Conservation (phyloP, 2,888 invertebrate species). For the Stenodema calcarata region DNA sequence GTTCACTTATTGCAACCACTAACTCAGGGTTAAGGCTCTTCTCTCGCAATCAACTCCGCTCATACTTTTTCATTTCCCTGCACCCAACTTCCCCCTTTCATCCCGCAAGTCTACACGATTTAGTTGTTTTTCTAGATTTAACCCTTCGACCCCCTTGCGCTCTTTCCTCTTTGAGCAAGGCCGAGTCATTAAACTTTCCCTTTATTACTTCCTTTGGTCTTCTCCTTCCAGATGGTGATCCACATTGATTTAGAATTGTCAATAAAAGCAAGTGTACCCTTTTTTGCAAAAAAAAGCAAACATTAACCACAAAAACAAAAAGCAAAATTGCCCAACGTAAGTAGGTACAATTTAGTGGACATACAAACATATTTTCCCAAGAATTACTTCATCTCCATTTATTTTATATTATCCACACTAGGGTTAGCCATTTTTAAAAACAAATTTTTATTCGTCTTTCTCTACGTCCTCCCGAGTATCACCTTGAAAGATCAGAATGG, state of each 20-base stretch:
- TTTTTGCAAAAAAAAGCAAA: too few relatives aligned
- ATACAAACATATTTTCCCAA: too few relatives aligned
- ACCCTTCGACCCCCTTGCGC: not conserved
- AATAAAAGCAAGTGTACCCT: not conserved
- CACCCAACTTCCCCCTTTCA: not conserved
- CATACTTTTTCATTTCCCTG: conserved; percentile 49
- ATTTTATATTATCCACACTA: too few relatives aligned
- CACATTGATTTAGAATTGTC: not conserved
- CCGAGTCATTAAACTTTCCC: not conserved
- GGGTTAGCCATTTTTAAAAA: too few relatives aligned
- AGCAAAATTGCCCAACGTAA: too few relatives aligned
- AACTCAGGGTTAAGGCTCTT: conserved; percentile 37
- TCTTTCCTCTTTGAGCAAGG: not conserved
- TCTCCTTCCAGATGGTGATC: not conserved
- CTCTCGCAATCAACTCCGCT: conserved; percentile 36
- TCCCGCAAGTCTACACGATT: not conserved
- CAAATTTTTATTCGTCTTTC: too few relatives aligned
- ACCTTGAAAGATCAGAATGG: too few relatives aligned
- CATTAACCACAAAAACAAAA: too few relatives aligned
- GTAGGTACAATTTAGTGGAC: too few relatives aligned
- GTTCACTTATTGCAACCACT: conserved; percentile 39
- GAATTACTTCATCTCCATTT: too few relatives aligned
- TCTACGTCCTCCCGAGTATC: too few relatives aligned
- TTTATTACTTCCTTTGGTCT: not conserved
- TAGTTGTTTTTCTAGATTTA: not conserved